phyloP scores from a whole-genome alignment of 2,113 vertebrate genomes.

The Tor tambroides region DNA sequence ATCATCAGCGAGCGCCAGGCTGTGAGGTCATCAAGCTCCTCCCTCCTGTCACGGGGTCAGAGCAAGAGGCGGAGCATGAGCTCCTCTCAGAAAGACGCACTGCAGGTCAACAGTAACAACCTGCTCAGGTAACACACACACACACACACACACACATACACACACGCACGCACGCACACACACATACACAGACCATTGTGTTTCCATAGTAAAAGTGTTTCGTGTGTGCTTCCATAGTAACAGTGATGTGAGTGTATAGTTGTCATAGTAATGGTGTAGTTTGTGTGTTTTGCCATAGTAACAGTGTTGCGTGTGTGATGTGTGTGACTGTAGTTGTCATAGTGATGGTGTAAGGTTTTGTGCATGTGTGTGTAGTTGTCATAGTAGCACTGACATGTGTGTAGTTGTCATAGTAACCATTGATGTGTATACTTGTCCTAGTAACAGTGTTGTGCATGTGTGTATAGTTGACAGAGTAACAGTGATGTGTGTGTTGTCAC shows the following conservation, averaged over 20 bases:
- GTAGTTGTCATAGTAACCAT: too few species aligned
- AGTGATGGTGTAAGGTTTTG: too few species aligned
- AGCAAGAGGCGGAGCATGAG: slow-evolving; percentile 76
- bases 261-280: not conserved
- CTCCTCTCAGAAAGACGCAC: slow-evolving; percentile 57
- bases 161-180: too few species aligned
- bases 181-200: not conserved
- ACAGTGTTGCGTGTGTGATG: not conserved
- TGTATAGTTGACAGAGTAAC: too few species aligned
- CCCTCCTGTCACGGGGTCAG: slow-evolving; percentile 28
- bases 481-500: not conserved
- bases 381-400: too few species aligned
- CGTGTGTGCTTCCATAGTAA: too few species aligned
- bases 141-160: not conserved
- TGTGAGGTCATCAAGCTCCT: slow-evolving; percentile 9
- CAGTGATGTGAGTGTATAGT: not conserved
- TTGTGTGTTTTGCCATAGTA: not conserved
- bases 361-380: too few species aligned
- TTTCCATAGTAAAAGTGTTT: too few species aligned
- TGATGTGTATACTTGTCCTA: not conserved
- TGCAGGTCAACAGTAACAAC: slow-evolving; percentile 50
- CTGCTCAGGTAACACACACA: slow-evolving; percentile 73
- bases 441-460: not conserved
- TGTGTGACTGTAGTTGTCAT: too few species aligned
- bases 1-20: slow-evolving; percentile 71